A percentile compares a stretch with the other conserved stretches of the same genome.
These are phyloP conservation scores for Globodera ellingtonae DNA, from an alignment of 1,140 invertebrate species.

Conservation along the genomic window DNA sequence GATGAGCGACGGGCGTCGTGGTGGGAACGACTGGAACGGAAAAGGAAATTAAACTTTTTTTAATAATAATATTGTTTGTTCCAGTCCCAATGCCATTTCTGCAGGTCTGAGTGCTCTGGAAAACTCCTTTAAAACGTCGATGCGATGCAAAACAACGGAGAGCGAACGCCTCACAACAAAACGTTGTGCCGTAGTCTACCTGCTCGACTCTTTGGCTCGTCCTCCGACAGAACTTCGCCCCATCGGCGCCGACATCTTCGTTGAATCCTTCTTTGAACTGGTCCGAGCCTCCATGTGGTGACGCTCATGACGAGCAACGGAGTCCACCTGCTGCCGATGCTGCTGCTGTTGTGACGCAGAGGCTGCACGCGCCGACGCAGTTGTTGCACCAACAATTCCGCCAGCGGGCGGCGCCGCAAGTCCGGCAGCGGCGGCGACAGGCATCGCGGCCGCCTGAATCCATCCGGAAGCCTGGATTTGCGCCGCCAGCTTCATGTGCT, in stretches of 20 bases:
- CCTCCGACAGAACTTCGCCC: neutral
- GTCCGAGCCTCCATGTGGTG: neutral
- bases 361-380: neutral
- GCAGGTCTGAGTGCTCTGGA: too few relatives aligned
- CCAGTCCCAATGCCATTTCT: too few relatives aligned
- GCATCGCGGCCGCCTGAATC: constrained; percentile 27
- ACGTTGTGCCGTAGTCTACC: neutral
- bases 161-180: too few relatives aligned
- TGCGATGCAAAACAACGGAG: neutral
- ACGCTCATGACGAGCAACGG: neutral
- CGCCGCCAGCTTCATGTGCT: constrained; percentile 37
- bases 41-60: neutral
- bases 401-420: neutral
- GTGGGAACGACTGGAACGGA: neutral
- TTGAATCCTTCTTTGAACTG: neutral
- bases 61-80: neutral
- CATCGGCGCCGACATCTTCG: too few relatives aligned
- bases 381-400: neutral
- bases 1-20: neutral
- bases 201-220: constrained; percentile 13
- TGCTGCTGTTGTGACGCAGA: neutral
- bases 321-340: neutral
- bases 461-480: constrained; percentile 27
- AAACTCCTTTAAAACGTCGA: neutral
- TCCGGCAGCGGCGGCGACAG: constrained; percentile 2